These are phyloP conservation scores for Gobiocypris rarus DNA, from an alignment of 2,113 vertebrate species.

Conservation along the genomic window DNA sequence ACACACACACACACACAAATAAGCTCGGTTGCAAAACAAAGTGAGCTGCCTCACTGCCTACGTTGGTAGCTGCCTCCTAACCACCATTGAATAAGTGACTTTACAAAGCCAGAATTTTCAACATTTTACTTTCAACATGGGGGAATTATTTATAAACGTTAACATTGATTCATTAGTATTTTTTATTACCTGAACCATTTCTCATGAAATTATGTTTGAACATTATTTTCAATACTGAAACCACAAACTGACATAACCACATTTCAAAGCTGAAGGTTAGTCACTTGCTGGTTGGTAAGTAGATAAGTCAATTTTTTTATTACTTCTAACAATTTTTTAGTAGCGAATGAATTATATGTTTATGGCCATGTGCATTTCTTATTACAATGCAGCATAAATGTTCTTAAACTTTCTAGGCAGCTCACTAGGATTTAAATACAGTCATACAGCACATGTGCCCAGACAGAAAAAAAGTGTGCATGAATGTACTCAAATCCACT, in stretches of 20 bases:
- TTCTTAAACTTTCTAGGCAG: no score
- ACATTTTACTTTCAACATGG: neutral
- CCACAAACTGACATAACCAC: neutral
- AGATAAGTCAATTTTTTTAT: neutral
- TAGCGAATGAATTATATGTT: no score
- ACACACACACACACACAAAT: conserved; percentile 50
- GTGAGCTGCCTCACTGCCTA: neutral
- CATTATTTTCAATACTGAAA: neutral
- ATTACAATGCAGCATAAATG: no score
- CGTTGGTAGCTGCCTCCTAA: neutral
- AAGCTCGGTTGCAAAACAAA: neutral
- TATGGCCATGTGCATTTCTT: no score
- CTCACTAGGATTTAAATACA: no score
- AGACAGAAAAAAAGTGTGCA: no score
- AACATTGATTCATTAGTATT: neutral
- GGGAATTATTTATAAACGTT: neutral
- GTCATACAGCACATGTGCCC: no score
- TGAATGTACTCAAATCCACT: no score
- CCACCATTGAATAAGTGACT: neutral
- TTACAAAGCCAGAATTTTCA: neutral
- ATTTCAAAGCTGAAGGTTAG: neutral
- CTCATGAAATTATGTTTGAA: neutral
- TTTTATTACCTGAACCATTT: neutral
- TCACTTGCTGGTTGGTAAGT: neutral
- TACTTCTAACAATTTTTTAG: neutral